Conservation (phyloP, 2,888 invertebrate species). For the Coenonympha arcania region DNA sequence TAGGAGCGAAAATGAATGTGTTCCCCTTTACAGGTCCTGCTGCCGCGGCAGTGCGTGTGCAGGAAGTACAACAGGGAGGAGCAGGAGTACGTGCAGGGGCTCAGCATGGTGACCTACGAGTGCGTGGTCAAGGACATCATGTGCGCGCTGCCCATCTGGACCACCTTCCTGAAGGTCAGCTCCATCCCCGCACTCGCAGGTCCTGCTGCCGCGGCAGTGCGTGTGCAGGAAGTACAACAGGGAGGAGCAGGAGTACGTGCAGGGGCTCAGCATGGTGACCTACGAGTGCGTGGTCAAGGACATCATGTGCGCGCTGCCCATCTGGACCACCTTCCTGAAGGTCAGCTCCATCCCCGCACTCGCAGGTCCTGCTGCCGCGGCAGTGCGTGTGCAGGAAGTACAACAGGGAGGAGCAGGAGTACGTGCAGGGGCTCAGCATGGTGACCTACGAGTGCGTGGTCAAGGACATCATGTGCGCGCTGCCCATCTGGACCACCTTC, state of each 20-base stretch:
- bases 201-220: constrained; percentile 38
- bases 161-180: constrained; percentile 78
- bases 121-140: constrained; percentile 86
- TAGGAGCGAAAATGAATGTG: too few species aligned
- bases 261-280: constrained; percentile 78
- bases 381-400: constrained; percentile 49
- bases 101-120: constrained; percentile 82
- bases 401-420: constrained; percentile 61
- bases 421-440: constrained; percentile 77
- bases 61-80: constrained; percentile 58
- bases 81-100: constrained; percentile 70
- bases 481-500: constrained; percentile 81
- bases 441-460: constrained; percentile 86
- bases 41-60: constrained; percentile 43
- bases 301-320: constrained; percentile 81
- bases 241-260: constrained; percentile 71
- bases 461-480: constrained; percentile 82
- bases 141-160: constrained; percentile 81
- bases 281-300: constrained; percentile 88
- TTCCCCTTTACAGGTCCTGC: too few species aligned
- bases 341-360: too few species aligned
- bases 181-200: too few species aligned
- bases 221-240: constrained; percentile 48
- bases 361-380: constrained; percentile 33
- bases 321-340: constrained; percentile 80